A percentile compares a stretch with the other conserved stretches of the same genome.
phyloP scores from a whole-genome alignment of 2,888 invertebrate genomes.

The Mesorhabditis sp. region DNA sequence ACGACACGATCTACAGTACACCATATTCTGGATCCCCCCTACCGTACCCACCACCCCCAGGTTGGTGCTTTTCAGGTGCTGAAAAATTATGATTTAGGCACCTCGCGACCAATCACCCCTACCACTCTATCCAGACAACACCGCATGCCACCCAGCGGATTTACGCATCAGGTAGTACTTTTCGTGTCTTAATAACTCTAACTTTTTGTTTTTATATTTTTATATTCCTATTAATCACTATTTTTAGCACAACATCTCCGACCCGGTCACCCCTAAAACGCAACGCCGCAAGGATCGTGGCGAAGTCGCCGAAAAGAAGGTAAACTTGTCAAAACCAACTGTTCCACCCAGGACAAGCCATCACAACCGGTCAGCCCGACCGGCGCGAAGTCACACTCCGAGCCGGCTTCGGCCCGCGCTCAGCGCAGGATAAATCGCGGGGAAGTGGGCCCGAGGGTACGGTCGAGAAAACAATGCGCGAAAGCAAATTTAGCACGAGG shows the following conservation, averaged over 20 bases:
- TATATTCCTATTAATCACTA: neutral
- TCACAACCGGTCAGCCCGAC: neutral
- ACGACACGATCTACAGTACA: constrained; percentile 46
- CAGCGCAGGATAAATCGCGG: neutral
- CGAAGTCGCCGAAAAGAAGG: constrained; percentile 4
- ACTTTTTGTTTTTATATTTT: no score
- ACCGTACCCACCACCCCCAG: constrained; percentile 38
- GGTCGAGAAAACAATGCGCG: neutral
- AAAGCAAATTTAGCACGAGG: no score
- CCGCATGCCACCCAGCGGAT: neutral
- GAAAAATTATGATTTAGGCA: neutral
- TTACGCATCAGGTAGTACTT: neutral
- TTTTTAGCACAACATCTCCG: neutral
- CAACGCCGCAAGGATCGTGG: neutral
- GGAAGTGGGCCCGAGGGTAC: neutral
- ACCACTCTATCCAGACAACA: neutral
- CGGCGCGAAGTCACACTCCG: neutral
- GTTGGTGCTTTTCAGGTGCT: neutral
- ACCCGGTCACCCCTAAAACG: neutral
- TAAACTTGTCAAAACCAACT: neutral
- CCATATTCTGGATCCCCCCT: constrained; percentile 48
- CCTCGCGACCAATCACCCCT: constrained; percentile 3
- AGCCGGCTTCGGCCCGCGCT: neutral
- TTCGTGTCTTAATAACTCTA: no score
- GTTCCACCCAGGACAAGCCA: neutral